Evolutionary conservation across 2,797 vertebrate species (phyloP).

Genomic region (Eremophila alpestris): DNA sequence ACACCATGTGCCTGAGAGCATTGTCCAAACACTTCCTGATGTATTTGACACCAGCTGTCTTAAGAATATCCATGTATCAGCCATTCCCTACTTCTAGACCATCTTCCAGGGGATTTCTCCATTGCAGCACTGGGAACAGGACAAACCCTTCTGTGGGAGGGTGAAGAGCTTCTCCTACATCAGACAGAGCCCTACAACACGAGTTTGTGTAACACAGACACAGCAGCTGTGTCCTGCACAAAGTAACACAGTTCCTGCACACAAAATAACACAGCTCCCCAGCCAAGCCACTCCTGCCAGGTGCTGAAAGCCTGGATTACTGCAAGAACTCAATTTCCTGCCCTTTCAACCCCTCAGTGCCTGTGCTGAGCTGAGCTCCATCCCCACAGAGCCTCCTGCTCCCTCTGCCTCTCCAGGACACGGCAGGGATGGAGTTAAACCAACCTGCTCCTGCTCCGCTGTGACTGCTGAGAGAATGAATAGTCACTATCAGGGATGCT

Average conservation of each 20-base stretch:
- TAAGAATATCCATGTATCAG: background rate
- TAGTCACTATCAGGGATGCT: slow-evolving; percentile 29
- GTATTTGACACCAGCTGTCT: background rate
- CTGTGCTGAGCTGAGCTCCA: background rate
- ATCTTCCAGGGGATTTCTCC: background rate
- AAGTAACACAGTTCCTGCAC: background rate
- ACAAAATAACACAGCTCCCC: background rate
- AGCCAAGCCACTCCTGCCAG: rapidly evolving
- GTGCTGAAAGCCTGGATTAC: background rate
- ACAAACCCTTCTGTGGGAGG: background rate
- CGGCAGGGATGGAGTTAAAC: slow-evolving; percentile 19
- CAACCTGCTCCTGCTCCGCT: background rate
- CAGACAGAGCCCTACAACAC: background rate
- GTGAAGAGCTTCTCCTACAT: background rate
- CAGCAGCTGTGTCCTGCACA: background rate
- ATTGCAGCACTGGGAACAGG: background rate
- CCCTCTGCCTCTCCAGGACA: background rate
- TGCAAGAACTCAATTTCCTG: background rate
- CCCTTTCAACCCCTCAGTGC: background rate
- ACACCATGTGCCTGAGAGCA: rapidly evolving
- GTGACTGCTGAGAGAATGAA: slow-evolving; percentile 22
- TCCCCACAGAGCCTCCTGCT: background rate
- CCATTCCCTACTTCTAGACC: background rate
- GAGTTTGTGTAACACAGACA: background rate
- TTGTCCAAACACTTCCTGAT: background rate